phyloP scores from a whole-genome alignment of 2,888 invertebrate genomes.

The Leptopilina syphax region DNA sequence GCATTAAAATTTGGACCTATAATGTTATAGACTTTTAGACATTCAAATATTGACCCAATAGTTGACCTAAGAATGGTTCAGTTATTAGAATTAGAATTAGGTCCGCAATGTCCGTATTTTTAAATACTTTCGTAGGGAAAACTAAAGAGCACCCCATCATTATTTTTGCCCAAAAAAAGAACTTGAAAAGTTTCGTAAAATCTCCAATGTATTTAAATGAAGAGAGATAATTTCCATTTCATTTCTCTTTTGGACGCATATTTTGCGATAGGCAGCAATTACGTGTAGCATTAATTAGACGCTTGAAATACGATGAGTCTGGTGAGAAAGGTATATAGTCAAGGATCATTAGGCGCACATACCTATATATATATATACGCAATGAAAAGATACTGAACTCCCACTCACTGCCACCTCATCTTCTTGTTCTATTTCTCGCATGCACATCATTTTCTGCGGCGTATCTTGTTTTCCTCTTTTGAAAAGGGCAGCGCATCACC shows the following conservation, averaged over 20 bases:
- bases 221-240: too few species aligned
- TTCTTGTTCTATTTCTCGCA: neutral
- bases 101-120: too few species aligned
- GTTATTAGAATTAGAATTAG: too few species aligned
- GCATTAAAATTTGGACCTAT: too few species aligned
- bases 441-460: slow-evolving; percentile 42
- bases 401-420: neutral
- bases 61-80: too few species aligned
- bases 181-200: too few species aligned
- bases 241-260: slow-evolving; percentile 56
- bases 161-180: too few species aligned
- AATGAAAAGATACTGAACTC: slow-evolving; percentile 41
- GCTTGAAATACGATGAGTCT: slow-evolving; percentile 69
- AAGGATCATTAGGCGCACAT: slow-evolving; percentile 68
- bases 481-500: neutral
- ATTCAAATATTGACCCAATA: too few species aligned
- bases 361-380: slow-evolving; percentile 45
- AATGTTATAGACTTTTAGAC: too few species aligned
- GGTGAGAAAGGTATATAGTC: slow-evolving; percentile 53
- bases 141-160: too few species aligned
- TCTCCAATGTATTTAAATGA: neutral
- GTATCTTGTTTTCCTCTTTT: neutral
- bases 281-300: slow-evolving; percentile 71
- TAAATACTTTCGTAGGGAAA: too few species aligned
- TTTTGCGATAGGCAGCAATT: slow-evolving; percentile 70